These are phyloP conservation scores for Rhadina sibilatrix DNA, from an alignment of 2,113 vertebrate genomes.

Conservation along the genomic window DNA sequence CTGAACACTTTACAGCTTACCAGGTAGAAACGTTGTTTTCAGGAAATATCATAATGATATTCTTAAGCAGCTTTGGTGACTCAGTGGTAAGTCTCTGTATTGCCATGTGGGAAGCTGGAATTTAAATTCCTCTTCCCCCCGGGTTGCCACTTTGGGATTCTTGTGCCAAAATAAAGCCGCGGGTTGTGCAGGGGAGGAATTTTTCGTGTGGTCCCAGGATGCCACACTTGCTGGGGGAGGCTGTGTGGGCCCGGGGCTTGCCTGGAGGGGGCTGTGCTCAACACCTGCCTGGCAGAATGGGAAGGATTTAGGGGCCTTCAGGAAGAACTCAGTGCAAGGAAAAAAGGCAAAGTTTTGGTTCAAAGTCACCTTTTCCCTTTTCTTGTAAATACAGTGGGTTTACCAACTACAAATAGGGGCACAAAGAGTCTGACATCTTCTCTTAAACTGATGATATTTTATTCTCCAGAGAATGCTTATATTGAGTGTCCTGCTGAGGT, in stretches of 20 bases:
- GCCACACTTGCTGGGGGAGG: neutral
- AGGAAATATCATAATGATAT: neutral
- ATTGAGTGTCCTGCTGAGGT: accelerated
- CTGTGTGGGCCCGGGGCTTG: neutral
- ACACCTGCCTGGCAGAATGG: neutral
- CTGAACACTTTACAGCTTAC: neutral
- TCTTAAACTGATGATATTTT: neutral
- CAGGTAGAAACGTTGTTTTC: neutral
- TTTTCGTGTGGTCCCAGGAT: neutral
- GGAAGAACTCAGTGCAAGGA: neutral
- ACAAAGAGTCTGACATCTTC: neutral
- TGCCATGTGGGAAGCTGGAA: neutral
- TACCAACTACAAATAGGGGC: neutral
- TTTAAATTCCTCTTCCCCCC: constrained; percentile 15
- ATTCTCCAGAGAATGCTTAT: neutral
- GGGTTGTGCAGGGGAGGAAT: constrained; percentile 27
- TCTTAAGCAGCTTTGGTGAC: constrained; percentile 2
- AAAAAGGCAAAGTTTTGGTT: neutral
- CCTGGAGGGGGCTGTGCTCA: neutral
- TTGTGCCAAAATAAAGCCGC: neutral
- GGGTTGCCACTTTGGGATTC: constrained; percentile 12
- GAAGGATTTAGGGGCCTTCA: neutral
- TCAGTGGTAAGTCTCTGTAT: constrained; percentile 7
- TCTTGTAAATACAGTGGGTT: neutral
- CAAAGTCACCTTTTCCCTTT: neutral